Evolutionary conservation across 2,113 vertebrate species (phyloP).

Genomic region (Apus apus): DNA sequence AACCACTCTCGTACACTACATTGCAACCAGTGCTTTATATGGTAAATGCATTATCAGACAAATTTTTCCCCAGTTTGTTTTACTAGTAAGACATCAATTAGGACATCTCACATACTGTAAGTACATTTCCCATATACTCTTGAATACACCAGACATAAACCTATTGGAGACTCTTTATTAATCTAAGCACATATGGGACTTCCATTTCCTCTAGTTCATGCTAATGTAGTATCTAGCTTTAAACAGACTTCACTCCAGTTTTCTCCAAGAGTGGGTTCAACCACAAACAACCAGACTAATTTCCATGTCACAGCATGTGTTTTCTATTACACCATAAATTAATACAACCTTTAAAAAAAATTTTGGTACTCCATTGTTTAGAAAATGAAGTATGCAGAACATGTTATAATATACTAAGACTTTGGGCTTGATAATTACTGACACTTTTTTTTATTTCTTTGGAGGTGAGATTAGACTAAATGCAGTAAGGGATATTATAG

Average conservation of each 20-base stretch:
- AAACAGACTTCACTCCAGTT: neutral
- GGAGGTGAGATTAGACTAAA: neutral
- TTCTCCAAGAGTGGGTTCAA: neutral
- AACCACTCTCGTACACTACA: neutral
- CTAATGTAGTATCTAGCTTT: neutral
- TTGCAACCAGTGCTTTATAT: neutral
- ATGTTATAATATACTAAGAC: neutral
- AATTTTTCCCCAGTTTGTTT: neutral
- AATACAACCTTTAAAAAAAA: neutral
- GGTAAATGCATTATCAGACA: neutral
- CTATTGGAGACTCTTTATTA: constrained; percentile 2
- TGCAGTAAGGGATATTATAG: neutral
- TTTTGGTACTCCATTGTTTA: neutral
- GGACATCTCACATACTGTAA: neutral
- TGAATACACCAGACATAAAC: neutral
- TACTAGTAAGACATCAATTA: neutral
- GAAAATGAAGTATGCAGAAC: neutral
- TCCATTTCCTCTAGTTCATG: neutral
- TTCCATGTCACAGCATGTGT: neutral
- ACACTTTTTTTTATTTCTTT: neutral
- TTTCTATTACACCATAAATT: neutral
- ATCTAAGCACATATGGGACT: constrained; percentile 5
- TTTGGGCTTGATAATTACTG: neutral
- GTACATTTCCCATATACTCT: neutral
- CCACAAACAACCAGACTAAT: neutral